Conservation (phyloP, 2,113 vertebrate genomes). For the Peromyscus maniculatus region DNA sequence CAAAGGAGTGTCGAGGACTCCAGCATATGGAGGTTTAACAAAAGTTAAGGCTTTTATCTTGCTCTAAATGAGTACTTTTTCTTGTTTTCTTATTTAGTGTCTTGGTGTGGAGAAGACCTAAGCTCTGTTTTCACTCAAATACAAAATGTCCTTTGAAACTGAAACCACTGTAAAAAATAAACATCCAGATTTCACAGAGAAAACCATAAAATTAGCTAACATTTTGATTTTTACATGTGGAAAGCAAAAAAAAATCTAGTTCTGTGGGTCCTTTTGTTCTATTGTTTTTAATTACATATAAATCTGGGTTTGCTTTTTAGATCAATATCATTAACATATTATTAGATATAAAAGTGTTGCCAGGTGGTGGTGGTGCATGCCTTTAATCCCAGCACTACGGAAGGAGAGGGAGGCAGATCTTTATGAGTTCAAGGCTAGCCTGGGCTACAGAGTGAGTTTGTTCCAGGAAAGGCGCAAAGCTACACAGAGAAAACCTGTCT, state of each 20-base stretch:
- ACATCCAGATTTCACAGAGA: neutral
- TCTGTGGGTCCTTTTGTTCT: neutral
- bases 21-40: neutral
- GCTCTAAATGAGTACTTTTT: neutral
- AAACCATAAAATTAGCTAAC: neutral
- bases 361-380: too few relatives aligned
- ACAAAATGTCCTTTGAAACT: neutral
- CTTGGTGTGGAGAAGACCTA: neutral
- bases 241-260: neutral
- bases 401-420: too few relatives aligned
- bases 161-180: neutral
- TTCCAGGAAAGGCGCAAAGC: too few relatives aligned
- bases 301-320: neutral
- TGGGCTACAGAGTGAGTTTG: too few relatives aligned
- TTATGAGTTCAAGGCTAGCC: too few relatives aligned
- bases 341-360: neutral
- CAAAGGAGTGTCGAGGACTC: neutral
- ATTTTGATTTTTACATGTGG: neutral
- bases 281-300: conserved; percentile 24
- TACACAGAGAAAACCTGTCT: too few relatives aligned
- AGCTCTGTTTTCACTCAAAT: neutral
- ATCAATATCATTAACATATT: neutral
- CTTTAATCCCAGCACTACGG: too few relatives aligned
- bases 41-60: neutral
- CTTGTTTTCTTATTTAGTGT: neutral